Conservation (phyloP, 2,113 vertebrate species). For the Ictalurus punctatus region DNA sequence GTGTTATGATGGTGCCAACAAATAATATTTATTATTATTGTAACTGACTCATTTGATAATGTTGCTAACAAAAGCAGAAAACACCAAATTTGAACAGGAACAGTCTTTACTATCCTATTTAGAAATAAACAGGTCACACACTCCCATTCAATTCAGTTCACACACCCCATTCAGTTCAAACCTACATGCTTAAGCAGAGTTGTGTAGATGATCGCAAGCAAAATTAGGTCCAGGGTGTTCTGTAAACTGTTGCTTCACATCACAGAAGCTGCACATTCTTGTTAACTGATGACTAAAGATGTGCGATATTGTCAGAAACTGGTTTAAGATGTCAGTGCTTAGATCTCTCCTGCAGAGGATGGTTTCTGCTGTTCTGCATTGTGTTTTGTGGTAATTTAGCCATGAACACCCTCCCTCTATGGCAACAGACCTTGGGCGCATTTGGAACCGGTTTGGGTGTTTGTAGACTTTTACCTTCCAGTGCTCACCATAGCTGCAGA, state of each 20-base stretch:
- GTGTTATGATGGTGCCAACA: too few relatives aligned
- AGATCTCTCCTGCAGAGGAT: constrained; percentile 1
- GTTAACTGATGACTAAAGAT: background rate
- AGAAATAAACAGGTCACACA: too few relatives aligned
- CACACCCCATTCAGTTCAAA: too few relatives aligned
- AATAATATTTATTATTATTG: too few relatives aligned
- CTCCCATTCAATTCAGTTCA: too few relatives aligned
- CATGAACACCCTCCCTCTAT: constrained; percentile 7
- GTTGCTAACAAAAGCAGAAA: too few relatives aligned
- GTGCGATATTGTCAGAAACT: background rate
- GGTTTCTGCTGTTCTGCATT: background rate
- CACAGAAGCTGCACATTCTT: background rate
- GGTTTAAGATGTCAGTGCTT: background rate
- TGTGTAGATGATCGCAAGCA: too few relatives aligned
- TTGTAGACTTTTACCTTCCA: constrained; percentile 46
- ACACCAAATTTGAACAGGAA: too few relatives aligned
- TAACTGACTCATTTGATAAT: too few relatives aligned
- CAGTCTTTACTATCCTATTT: too few relatives aligned
- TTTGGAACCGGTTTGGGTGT: constrained; percentile 42
- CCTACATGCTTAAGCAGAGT: too few relatives aligned
- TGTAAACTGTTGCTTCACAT: background rate
- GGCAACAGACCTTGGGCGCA: constrained; percentile 25
- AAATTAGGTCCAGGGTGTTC: background rate
- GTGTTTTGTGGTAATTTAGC: constrained; percentile 15
- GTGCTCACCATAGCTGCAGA: constrained; percentile 32